phyloP scores from a whole-genome alignment of 2,113 vertebrate species.

The Pygoscelis adeliae region DNA sequence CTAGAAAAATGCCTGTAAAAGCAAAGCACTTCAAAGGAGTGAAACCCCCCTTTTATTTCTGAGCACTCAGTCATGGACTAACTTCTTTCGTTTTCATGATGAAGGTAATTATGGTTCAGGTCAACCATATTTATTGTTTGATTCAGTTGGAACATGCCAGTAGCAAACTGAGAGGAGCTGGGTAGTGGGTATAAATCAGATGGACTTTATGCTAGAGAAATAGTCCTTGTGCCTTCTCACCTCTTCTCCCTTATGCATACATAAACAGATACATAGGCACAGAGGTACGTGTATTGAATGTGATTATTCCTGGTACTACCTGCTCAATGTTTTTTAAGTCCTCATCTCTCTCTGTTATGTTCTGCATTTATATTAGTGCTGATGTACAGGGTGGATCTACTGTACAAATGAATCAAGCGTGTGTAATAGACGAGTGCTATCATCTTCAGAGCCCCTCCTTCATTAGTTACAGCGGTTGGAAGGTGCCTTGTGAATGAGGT shows the following conservation, averaged over 20 bases:
- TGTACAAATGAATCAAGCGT: not conserved
- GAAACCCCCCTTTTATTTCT: conserved; percentile 8
- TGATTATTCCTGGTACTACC: not conserved
- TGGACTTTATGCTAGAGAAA: not conserved
- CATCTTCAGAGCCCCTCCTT: not conserved
- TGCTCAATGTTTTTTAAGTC: not conserved
- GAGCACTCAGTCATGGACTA: conserved; percentile 11
- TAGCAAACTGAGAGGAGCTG: not conserved
- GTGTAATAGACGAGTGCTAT: not conserved
- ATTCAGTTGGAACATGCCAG: not conserved
- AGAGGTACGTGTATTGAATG: not conserved
- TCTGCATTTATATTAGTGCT: not conserved
- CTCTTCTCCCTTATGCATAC: not conserved
- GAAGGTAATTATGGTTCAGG: not conserved
- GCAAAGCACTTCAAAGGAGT: conserved; percentile 8
- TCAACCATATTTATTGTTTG: not conserved
- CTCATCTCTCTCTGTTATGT: not conserved
- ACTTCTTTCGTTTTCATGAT: not conserved
- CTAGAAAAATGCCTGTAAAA: conserved; percentile 1
- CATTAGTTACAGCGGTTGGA: not conserved
- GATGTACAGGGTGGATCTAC: not conserved
- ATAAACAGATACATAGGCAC: not conserved
- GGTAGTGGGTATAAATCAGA: not conserved
- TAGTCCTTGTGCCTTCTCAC: not conserved
- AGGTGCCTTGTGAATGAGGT: not conserved